These are phyloP conservation scores for Adoxophyes honmai DNA, from an alignment of 1,140 invertebrate genomes.

Conservation along the genomic window DNA sequence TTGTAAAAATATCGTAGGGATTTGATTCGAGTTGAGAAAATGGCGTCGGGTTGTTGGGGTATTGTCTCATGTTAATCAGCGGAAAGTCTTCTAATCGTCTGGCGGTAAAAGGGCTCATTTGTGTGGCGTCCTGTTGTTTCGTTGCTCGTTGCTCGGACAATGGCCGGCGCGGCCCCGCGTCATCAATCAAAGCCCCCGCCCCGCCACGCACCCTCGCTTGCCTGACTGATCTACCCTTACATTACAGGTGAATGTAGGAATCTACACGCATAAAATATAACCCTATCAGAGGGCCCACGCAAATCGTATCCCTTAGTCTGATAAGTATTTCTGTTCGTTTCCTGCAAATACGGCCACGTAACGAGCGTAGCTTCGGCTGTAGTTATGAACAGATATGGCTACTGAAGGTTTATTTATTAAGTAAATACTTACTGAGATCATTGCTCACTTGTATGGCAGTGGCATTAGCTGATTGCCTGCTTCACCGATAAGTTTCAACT, in stretches of 20 bases:
- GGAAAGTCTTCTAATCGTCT: conserved; percentile 33
- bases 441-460: too few species aligned
- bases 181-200: conserved; percentile 63
- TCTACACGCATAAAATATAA: conserved; percentile 32
- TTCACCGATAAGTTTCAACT: too few species aligned
- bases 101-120: conserved; percentile 52
- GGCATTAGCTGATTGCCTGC: too few species aligned
- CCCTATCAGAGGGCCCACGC: conserved; percentile 22
- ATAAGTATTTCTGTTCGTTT: conserved; percentile 11
- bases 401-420: too few species aligned
- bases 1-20: conserved; percentile 15
- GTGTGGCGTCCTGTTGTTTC: conserved; percentile 58
- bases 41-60: neutral
- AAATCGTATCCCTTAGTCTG: conserved; percentile 4
- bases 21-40: neutral
- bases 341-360: neutral
- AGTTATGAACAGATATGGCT: too few species aligned
- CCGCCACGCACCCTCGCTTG: conserved; percentile 26
- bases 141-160: conserved; percentile 55
- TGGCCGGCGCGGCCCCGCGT: conserved; percentile 47
- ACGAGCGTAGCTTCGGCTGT: neutral
- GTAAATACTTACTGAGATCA: too few species aligned
- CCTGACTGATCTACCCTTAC: conserved; percentile 38
- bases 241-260: conserved; percentile 39
- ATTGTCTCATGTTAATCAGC: conserved; percentile 24